Base-by-base conservation (phyloP, 1,140 invertebrate genomes). In the Agrilus planipennis region DNA sequence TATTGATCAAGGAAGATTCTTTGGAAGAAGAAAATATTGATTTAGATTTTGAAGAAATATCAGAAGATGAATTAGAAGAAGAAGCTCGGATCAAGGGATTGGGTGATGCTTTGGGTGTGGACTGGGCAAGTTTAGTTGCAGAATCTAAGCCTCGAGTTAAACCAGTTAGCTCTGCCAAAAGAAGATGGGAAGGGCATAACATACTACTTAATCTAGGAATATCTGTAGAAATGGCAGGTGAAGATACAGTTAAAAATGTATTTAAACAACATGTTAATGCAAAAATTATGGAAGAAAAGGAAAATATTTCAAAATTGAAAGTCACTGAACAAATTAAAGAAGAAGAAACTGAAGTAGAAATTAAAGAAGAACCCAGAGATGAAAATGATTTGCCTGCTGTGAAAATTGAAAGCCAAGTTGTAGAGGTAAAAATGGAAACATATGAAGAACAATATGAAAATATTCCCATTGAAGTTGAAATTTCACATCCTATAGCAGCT, bases 21-120 rank as follows among this genome's bases (percentile, higher is more conserved):
- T 54, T 64, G 42, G 53, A 54, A 23, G 54, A 54, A 20, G 79
- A 83, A 44, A 76, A 80, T 46, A 77, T 77, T 60, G 73, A 80
- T 45, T 73, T 88, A 58, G 84, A 87, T 50, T 89, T 89, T 67
- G 85, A 89, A 65, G 84, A 88, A 68, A 89, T 88, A 49, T 89
- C 84, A 15, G 85, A 89, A 62, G 84, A 86, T 41, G 85, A 89
- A 58, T 61, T 88, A 5, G 84, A 87, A 57, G 84, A 89, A 60
- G 84, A 86, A 47, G 58, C 70, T 0, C 64, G 71, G 42, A 64
- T 71, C 22, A 69, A 75, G 63, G 85, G 83, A 40, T 73, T 89
- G 40, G 84, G 85, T 11, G 87, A 90, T 64, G 84, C 85, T 12
- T 59, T 92, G 9, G 85, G 87, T n/a, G 87, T 91, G 1, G 88